Conservation (phyloP, 2,888 invertebrate species). For the Leptinotarsa rubiginosa region DNA sequence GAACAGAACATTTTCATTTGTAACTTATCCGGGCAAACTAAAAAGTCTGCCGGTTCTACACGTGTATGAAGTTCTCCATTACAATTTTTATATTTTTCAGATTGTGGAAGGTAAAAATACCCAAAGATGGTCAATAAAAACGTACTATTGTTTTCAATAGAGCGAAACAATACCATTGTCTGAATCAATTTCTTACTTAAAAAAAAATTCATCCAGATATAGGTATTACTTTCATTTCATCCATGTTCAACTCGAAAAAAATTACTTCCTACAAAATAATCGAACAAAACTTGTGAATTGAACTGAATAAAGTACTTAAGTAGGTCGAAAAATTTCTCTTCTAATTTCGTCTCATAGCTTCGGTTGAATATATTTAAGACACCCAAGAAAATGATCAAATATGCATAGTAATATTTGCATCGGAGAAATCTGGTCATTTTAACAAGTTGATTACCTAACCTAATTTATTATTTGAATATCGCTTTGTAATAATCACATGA, state of each 20-base stretch:
- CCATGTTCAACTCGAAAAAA: not conserved
- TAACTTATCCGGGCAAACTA: no score
- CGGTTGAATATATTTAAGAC: conserved; percentile 10
- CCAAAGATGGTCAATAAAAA: no score
- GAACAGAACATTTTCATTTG: no score
- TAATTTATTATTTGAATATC: not conserved
- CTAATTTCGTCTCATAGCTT: not conserved
- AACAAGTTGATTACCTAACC: conserved; percentile 6
- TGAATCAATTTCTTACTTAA: no score
- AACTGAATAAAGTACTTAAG: conserved; percentile 3
- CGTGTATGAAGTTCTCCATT: no score
- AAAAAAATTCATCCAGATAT: no score
- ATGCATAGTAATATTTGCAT: conserved; percentile 16
- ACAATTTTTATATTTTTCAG: no score
- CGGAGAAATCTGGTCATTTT: conserved; percentile 16
- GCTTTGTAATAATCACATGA: not conserved
- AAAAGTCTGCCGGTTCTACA: no score
- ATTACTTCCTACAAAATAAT: not conserved
- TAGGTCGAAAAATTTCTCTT: conserved; percentile 23
- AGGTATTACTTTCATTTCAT: not conserved
- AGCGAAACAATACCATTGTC: no score
- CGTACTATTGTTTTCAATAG: no score
- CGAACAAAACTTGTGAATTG: not conserved
- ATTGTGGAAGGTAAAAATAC: no score
- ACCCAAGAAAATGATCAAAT: conserved; percentile 17